Conservation (phyloP, 92 coral and sea anemone species). For the Phenganax stokvisi region DNA sequence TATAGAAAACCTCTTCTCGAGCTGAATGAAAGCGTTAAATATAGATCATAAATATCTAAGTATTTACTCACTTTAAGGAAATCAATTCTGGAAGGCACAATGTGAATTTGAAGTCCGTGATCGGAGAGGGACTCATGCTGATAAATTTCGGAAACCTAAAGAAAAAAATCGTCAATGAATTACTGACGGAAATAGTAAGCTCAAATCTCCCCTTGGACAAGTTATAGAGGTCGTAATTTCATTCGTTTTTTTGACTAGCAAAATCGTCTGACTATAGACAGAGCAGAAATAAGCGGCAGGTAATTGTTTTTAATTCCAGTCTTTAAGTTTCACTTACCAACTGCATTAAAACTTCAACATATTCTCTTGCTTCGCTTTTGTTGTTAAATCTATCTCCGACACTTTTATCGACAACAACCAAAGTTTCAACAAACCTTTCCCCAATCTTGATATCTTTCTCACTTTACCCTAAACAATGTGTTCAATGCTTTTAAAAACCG, state of each 20-base stretch:
- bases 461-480: neutral
- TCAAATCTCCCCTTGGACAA: too few species aligned
- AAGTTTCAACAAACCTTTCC: conserved; percentile 55
- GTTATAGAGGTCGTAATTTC: too few species aligned
- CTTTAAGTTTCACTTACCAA: conserved; percentile 52
- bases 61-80: neutral
- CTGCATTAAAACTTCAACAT: conserved; percentile 69
- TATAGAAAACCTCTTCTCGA: too few species aligned
- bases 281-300: too few species aligned
- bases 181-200: too few species aligned
- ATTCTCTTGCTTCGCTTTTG: conserved; percentile 55
- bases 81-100: conserved; percentile 1
- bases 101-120: conserved; percentile 53
- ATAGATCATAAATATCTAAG: neutral
- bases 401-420: conserved; percentile 77
- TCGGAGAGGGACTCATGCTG: conserved; percentile 60
- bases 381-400: conserved; percentile 66
- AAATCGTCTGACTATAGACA: too few species aligned
- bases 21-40: neutral
- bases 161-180: neutral
- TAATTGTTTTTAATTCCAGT: too few species aligned
- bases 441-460: neutral
- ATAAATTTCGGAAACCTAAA: conserved; percentile 67
- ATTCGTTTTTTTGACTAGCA: neutral
- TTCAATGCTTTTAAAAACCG: conserved; percentile 9